Evolutionary conservation across 2,113 vertebrate genomes (phyloP), one percentile per base, ranked within the genome.

Genomic region (Vimba vimba): DNA sequence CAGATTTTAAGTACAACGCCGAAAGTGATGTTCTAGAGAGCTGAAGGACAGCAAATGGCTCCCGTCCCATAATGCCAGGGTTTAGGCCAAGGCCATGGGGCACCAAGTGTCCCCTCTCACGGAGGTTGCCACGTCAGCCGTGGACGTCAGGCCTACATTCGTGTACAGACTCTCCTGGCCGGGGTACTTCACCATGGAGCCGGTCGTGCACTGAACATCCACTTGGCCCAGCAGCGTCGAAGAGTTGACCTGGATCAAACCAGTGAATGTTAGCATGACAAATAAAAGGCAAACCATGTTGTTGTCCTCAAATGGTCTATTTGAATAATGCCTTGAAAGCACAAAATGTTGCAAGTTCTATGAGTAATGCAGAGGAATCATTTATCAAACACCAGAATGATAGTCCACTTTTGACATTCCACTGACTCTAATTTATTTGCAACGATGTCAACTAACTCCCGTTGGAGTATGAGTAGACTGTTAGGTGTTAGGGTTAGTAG

Each of bases 51-150:
- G 57, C 57, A 43, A 77, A 68, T 73, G 86, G 71, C 27, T 83
- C 60, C 60, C 55, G 4, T 68, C 80, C 60, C 36, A 6, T 25
- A 10, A 60, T 13, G 75, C 62, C 76, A 36, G 74, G 82, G 52
- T 86, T 98, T 96, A 98, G 57, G 98, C 97, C 92, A 98, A 95
- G 86, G 97, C 97, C 93, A 98, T 95, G 45, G 97, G 96, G 87
- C 98, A 99, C 97, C 98, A 99, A 75, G 96, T 94, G 93, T 99
- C 98, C 86, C 96, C 97, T 90, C 98, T 93, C 88, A 98, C 97
- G 0, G 97, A 96, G 3, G 94, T 93, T 0, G 96, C 94, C 91
- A 97, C 97, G 88, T 99, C 98, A 0, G 96, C 93, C 0, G 96
- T 91, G 50, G 97, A 97, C 91, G 95, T 95, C 93, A 99, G 90